Conservation (phyloP, 2,113 vertebrate species). For the Pantherophis guttatus region DNA sequence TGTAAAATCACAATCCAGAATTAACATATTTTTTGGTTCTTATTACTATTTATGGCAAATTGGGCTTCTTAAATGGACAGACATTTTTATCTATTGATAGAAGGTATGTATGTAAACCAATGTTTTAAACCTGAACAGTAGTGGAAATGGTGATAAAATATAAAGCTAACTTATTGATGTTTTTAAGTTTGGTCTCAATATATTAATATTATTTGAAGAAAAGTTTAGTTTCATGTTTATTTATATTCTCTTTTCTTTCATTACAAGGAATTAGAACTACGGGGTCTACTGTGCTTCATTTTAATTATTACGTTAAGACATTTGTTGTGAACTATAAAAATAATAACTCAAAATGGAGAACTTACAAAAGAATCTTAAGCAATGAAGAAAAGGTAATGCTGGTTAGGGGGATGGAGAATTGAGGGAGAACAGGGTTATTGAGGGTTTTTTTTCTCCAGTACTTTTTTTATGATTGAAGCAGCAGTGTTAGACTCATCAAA, state of each 20-base stretch:
- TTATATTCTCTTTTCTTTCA: slow-evolving; percentile 38
- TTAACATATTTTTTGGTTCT: neutral
- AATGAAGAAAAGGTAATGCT: slow-evolving; percentile 73
- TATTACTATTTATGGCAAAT: neutral
- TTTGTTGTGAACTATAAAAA: slow-evolving; percentile 78
- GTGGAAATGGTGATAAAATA: neutral
- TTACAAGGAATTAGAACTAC: slow-evolving; percentile 77
- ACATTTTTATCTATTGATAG: neutral
- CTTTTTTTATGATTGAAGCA: neutral
- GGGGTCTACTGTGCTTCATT: slow-evolving; percentile 64
- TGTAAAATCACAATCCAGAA: neutral
- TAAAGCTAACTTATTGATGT: neutral
- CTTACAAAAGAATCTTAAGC: slow-evolving; percentile 72
- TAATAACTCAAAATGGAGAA: slow-evolving; percentile 77
- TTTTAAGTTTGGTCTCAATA: slow-evolving; percentile 21
- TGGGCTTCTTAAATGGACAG: neutral
- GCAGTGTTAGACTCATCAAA: neutral
- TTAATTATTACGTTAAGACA: slow-evolving; percentile 76
- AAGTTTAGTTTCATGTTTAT: fast-evolving
- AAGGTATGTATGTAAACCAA: neutral
- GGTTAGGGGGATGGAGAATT: slow-evolving; percentile 4
- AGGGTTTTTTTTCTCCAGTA: neutral
- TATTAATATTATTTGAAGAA: neutral
- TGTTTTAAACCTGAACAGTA: neutral
- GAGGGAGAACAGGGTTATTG: fast-evolving